Evolutionary conservation across 1,140 invertebrate genomes (phyloP).

Genomic region (Calliopsis andreniformis): DNA sequence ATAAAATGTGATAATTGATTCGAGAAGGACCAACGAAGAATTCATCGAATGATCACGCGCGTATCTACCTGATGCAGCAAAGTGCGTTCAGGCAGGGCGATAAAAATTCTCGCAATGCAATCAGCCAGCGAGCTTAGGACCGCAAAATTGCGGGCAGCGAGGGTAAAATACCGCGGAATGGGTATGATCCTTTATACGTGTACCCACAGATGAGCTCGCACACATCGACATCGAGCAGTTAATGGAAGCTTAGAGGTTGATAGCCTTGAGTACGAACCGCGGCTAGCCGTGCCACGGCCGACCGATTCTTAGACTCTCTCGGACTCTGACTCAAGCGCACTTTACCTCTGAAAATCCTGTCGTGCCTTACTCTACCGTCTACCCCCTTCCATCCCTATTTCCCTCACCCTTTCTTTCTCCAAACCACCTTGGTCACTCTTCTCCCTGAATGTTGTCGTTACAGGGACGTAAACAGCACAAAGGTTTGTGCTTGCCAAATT

Average conservation of each 20-base stretch:
- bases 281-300: conserved; percentile 43
- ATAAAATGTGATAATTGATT: neutral
- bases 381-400: conserved; percentile 26
- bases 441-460: neutral
- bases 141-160: conserved; percentile 58
- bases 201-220: conserved; percentile 19
- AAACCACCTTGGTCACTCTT: neutral
- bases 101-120: conserved; percentile 51
- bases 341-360: conserved; percentile 29
- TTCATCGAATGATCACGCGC: neutral
- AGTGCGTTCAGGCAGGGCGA: neutral
- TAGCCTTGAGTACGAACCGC: conserved; percentile 60
- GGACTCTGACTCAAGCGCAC: conserved; percentile 30
- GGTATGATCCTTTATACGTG: conserved; percentile 32
- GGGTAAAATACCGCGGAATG: conserved; percentile 46
- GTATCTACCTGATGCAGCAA: neutral
- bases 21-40: neutral
- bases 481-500: conserved; percentile 35
- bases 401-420: neutral
- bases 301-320: conserved; percentile 43
- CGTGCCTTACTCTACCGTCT: conserved; percentile 38
- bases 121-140: conserved; percentile 53
- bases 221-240: conserved; percentile 29
- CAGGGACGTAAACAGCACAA: conserved; percentile 8
- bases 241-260: conserved; percentile 70